Base-by-base conservation (phyloP, 2,888 invertebrate genomes). In the Drosophila peninsularis region DNA sequence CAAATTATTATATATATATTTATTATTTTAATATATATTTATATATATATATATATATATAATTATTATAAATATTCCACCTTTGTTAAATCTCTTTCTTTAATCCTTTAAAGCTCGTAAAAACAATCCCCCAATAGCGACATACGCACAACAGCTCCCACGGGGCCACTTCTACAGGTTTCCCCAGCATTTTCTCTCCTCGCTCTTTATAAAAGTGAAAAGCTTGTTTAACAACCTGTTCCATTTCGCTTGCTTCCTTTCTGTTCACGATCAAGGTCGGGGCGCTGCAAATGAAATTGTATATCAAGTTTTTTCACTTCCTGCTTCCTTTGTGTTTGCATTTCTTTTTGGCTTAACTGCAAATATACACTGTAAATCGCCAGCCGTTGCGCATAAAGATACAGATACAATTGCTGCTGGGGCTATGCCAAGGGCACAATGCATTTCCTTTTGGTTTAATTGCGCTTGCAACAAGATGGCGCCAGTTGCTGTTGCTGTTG, bases 371-470 rank as follows among this genome's bases (percentile, higher is more conserved):
- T 47, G 30, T 47, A 47, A 47, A 45, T 30, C 45, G 65, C 24
- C 36, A 9, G 42, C 39, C 56, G 45, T n/a, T 62, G 62, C 61
- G 62, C 49, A 58, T 61, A 42, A 55, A 45, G 53, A 53, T 50
- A 56, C 76, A 72, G 75, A 57, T 68, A 58, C 67, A 67, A 68
- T 72, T 72, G n/a, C 53, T 41, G n/a, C 6, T 52, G 52, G 37
- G 57, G 49, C 55, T 39, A 58, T 54, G 62, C 36, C 62, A 44
- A 9, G 47, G 57, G 75, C 72, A 57, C 64, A 64, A 62, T 62
- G 67, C 76, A 37, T 37, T 82, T 88, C 80, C 86, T 76, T 77
- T 71, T 75, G 71, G 68, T 69, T 88, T 88, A 80, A 88, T 83
- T 82, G 75, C 86, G 71, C 85, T 64, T 84, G 68, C 82, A 82